These are phyloP conservation scores for Danio choprae DNA, from an alignment of 2,797 vertebrate genomes.

Conservation along the genomic window DNA sequence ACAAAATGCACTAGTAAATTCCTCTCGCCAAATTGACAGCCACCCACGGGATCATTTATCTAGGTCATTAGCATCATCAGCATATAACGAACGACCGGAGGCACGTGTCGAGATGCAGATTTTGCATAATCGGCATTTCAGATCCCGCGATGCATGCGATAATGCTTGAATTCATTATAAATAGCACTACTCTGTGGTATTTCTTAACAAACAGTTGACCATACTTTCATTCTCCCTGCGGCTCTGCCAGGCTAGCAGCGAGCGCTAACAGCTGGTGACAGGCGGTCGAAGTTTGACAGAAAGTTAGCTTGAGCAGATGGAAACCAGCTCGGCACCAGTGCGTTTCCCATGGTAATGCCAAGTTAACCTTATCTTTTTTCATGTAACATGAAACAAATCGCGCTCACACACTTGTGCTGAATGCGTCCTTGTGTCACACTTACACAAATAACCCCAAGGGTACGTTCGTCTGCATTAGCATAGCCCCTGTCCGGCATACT, in stretches of 20 bases:
- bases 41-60: neutral
- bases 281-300: slow-evolving; percentile 69
- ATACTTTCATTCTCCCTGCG: neutral
- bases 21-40: neutral
- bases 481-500: slow-evolving; percentile 67
- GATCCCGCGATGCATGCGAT: neutral
- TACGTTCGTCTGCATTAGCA: slow-evolving; percentile 67
- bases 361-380: slow-evolving; percentile 80
- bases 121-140: neutral
- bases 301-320: slow-evolving; percentile 73
- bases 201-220: neutral
- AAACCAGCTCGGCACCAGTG: slow-evolving; percentile 72
- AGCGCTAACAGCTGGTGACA: slow-evolving; percentile 69
- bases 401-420: slow-evolving; percentile 28
- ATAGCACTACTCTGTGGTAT: neutral
- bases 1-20: neutral
- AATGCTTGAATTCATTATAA: neutral
- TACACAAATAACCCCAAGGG: slow-evolving; percentile 60
- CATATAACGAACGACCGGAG: neutral
- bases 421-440: slow-evolving; percentile 20
- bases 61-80: neutral
- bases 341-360: slow-evolving; percentile 81
- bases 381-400: slow-evolving; percentile 59
- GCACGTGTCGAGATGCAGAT: neutral
- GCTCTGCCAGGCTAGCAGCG: neutral